Conservation (phyloP, 2,113 vertebrate genomes). For the Pithys albifrons region DNA sequence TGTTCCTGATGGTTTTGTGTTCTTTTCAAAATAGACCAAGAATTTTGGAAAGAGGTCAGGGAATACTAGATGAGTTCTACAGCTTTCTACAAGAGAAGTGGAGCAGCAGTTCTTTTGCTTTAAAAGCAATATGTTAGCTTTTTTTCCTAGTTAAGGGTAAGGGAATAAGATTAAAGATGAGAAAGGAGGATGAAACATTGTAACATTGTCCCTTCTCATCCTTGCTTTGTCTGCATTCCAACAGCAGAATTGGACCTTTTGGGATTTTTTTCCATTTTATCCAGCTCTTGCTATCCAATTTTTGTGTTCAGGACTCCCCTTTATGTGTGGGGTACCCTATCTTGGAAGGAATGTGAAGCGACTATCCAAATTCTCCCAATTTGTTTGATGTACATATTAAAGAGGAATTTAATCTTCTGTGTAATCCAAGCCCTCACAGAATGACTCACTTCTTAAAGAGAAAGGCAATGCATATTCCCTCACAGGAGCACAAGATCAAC, state of each 20-base stretch:
- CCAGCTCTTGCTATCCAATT: not conserved
- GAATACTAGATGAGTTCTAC: not conserved
- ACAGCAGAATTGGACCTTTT: not conserved
- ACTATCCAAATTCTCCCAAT: not conserved
- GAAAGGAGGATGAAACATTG: not conserved
- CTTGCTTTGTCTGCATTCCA: not conserved
- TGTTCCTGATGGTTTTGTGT: not conserved
- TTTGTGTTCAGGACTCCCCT: not conserved
- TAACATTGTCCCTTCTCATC: not conserved
- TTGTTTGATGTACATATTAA: not conserved
- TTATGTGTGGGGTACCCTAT: not conserved
- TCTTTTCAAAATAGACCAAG: not conserved
- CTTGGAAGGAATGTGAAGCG: not conserved
- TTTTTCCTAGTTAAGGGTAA: not conserved
- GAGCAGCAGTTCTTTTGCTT: not conserved
- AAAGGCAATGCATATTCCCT: not conserved
- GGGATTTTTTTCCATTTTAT: not conserved
- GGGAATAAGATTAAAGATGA: not conserved
- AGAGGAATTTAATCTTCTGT: slow-evolving; percentile 4
- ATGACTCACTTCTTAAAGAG: not conserved
- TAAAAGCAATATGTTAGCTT: not conserved
- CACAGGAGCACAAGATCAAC: not conserved
- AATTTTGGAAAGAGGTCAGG: not conserved
- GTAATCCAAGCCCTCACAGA: not conserved
- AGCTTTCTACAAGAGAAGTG: not conserved